Percentiles rank a stretch among this genome's conserved stretches.
Conservation (phyloP, 2,797 vertebrate species). For the Propithecus perrieri region DNA sequence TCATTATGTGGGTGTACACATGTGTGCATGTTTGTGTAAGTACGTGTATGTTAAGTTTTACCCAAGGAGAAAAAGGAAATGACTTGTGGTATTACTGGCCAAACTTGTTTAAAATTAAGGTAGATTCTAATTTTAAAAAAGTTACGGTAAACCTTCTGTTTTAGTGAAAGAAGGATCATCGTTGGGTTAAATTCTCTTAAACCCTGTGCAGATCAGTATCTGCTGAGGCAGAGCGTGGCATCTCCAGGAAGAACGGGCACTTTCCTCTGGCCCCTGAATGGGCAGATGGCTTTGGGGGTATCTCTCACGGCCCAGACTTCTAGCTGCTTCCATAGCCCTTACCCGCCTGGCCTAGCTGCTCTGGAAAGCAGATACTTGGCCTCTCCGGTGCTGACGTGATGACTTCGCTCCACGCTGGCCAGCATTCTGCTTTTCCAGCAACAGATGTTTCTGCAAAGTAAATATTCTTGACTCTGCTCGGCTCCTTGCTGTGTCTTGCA, state of each 20-base stretch:
- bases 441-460: constrained; percentile 56
- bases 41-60: neutral
- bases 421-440: constrained; percentile 48
- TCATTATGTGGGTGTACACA: neutral
- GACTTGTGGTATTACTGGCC: neutral
- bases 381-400: neutral
- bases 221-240: neutral
- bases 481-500: neutral
- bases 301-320: neutral
- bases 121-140: neutral
- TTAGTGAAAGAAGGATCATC: neutral
- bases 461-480: constrained; percentile 33
- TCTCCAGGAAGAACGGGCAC: neutral
- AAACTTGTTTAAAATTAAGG: constrained; percentile 21
- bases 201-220: neutral
- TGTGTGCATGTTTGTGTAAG: neutral
- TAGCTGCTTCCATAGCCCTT: neutral
- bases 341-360: neutral
- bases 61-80: neutral
- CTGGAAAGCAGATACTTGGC: neutral
- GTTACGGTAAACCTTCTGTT: neutral
- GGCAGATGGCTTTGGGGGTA: neutral
- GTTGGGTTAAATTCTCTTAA: neutral
- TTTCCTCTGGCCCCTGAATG: neutral
- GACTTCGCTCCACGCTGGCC: neutral